phyloP scores from a whole-genome alignment of 2,113 vertebrate genomes.

The Spea bombifrons region DNA sequence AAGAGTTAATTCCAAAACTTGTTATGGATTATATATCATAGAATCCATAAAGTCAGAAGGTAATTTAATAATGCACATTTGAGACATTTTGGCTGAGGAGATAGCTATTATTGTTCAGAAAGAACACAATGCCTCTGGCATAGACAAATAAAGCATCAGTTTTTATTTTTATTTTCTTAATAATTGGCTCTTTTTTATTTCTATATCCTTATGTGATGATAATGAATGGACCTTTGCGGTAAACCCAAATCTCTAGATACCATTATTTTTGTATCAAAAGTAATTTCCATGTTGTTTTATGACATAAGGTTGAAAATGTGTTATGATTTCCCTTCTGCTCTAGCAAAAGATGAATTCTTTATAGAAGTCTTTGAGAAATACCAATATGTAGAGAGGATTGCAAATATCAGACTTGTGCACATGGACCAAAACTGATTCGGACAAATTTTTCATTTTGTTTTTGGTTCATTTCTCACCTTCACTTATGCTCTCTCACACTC shows the following conservation, averaged over 20 bases:
- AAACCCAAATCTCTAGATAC: neutral
- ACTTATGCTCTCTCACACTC: no score
- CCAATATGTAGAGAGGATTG: constrained; percentile 18
- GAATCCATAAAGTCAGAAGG: constrained; percentile 15
- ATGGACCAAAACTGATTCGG: no score
- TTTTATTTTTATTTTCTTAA: constrained; percentile 33
- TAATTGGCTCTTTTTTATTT: constrained; percentile 12
- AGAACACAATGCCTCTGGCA: constrained; percentile 23
- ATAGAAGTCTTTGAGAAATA: constrained; percentile 20
- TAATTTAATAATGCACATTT: constrained; percentile 40
- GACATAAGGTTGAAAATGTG: constrained; percentile 30
- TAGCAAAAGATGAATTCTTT: constrained; percentile 28
- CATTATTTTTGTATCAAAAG: constrained; percentile 35
- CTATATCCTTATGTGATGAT: neutral
- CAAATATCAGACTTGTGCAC: constrained; percentile 8
- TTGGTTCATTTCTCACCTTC: no score
- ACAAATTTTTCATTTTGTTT: no score
- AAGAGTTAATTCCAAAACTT: no score
- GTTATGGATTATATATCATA: no score
- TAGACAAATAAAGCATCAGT: constrained; percentile 17
- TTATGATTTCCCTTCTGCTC: constrained; percentile 18
- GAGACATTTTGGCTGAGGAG: constrained; percentile 34
- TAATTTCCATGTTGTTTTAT: constrained; percentile 19
- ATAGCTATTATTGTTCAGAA: constrained; percentile 37
- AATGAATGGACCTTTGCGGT: neutral